phyloP scores from a whole-genome alignment of 2,888 invertebrate genomes.

The Agonopterix heracliana region DNA sequence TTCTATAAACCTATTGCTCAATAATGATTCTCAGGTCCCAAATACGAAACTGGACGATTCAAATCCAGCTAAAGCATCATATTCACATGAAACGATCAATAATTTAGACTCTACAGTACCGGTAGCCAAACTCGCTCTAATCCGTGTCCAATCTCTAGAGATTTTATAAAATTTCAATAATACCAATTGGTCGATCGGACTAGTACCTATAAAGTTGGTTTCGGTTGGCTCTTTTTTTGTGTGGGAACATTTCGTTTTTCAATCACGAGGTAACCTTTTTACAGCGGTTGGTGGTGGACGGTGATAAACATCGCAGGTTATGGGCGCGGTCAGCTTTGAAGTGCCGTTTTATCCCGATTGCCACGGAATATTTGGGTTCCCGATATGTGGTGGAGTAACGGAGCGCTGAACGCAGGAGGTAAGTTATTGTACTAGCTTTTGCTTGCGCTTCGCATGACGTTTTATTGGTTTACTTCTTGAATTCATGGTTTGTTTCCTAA shows the following conservation, averaged over 20 bases:
- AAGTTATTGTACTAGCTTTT: too few relatives aligned
- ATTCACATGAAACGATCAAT: conserved; percentile 41
- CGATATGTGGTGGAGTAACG: not conserved
- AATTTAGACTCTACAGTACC: conserved; percentile 62
- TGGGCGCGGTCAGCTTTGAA: conserved; percentile 45
- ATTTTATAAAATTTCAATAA: conserved; percentile 59
- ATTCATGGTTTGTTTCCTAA: too few relatives aligned
- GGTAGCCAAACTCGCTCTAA: conserved; percentile 63
- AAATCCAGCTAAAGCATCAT: conserved; percentile 10
- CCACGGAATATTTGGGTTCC: not conserved
- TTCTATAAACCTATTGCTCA: conserved; percentile 26
- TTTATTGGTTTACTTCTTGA: too few relatives aligned
- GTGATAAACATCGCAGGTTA: conserved; percentile 69
- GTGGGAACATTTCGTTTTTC: conserved; percentile 66
- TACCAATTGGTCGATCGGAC: conserved; percentile 36
- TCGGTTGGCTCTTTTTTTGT: conserved; percentile 36
- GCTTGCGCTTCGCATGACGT: too few relatives aligned
- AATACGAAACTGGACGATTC: conserved; percentile 5
- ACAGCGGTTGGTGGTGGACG: conserved; percentile 45
- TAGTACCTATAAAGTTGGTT: conserved; percentile 20
- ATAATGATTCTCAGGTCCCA: conserved; percentile 22
- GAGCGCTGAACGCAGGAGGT: too few relatives aligned
- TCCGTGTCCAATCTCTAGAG: conserved; percentile 63
- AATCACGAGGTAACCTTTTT: conserved; percentile 61
- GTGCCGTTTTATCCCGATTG: conserved; percentile 3